Evolutionary conservation across 2,113 vertebrate genomes (phyloP), one percentile per base, ranked within the genome.

Genomic region (Sisor rabdophorus): DNA sequence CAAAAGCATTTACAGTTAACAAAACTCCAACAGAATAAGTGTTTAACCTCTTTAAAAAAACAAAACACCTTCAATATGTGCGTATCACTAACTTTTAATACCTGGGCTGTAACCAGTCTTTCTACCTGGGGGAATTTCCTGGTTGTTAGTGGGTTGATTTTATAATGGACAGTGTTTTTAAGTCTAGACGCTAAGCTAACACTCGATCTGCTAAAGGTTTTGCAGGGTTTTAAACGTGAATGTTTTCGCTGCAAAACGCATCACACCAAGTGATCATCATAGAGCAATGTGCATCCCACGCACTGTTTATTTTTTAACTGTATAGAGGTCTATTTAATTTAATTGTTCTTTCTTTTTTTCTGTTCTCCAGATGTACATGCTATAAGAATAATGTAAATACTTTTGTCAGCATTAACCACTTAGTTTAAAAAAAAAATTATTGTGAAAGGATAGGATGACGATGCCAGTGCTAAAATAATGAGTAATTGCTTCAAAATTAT

Each of bases 291-390:
- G 74, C 36, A 58, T 11, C 52, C 22, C 36, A 15, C 30, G n/a
- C 48, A 59, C 22, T 22, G 36, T 77, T 69, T 68, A 32, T 58
- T 50, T 68, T 65, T 65, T 44, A 75, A 72, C 54, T 72, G 70
- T 72, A 72, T 56, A 72, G 70, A 56, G 32, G 54, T 58, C 26
- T 68, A 71, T 78, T 71, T 78, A 77, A 78, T 54, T 71, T 13
- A 54, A 20, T 17, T 26, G 30, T 54, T 15, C n/a, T 48, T 40
- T 22, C 4, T 30, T 32, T 52, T 32, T 3, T 19, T 52, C 24
- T 47, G 69, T 78, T 3, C 58, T 71, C 19, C 20, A 64, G 48
- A 32, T 78, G 58, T 71, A 47, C 30, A 63, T 69, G 55, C 47
- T 61, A 9, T 61, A 26, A 61, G 48, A 63, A 52, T n/a, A 54